Conservation (phyloP, 2,797 vertebrate species). For the Steatocranus sp. region DNA sequence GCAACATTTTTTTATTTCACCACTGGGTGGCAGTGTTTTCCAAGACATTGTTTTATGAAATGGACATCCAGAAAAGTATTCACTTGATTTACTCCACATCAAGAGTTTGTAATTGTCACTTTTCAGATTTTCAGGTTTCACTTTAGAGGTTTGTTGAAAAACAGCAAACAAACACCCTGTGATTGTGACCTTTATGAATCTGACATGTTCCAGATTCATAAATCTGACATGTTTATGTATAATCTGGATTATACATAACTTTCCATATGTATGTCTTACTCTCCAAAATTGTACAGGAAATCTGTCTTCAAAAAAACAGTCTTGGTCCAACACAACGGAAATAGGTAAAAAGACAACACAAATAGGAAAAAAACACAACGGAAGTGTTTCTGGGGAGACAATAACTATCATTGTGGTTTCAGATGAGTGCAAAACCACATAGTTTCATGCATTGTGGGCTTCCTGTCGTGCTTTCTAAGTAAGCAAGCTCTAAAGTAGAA, state of each 20-base stretch:
- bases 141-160: background rate
- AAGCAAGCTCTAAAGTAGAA: too few species aligned
- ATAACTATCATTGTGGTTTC: too few species aligned
- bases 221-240: background rate
- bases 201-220: background rate
- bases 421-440: too few species aligned
- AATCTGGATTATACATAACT: background rate
- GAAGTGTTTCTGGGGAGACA: too few species aligned
- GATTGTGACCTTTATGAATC: background rate
- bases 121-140: background rate
- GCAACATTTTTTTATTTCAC: background rate
- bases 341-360: too few species aligned
- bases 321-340: rapidly evolving
- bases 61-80: rapidly evolving
- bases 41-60: background rate
- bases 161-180: too few species aligned
- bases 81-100: background rate
- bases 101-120: background rate
- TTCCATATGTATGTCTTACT: background rate
- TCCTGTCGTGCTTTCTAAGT: too few species aligned
- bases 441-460: too few species aligned
- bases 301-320: too few species aligned
- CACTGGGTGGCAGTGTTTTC: background rate
- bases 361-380: too few species aligned
- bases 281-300: background rate